phyloP scores from a whole-genome alignment of 2,888 invertebrate species.

The Tipula confusa region DNA sequence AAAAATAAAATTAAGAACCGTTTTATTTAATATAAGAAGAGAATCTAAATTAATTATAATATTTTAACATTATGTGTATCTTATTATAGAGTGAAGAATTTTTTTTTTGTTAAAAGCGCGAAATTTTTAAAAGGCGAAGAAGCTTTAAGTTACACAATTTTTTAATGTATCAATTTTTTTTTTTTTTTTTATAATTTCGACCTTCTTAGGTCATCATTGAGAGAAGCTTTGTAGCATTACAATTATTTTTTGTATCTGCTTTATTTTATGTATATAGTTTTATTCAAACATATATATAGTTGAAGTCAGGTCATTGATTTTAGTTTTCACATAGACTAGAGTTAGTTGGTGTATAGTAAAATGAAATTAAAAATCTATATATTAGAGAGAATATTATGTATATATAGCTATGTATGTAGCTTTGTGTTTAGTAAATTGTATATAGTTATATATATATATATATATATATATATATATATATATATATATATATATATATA shows the following conservation, averaged over 20 bases:
- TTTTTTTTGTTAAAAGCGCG: too few relatives aligned
- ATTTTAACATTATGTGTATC: background rate
- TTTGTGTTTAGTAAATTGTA: background rate
- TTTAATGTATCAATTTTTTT: background rate
- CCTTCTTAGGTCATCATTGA: background rate
- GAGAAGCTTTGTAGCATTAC: background rate
- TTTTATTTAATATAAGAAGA: background rate
- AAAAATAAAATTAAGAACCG: conserved; percentile 12
- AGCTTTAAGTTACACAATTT: background rate
- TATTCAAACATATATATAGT: conserved; percentile 25
- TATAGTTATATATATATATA: background rate
- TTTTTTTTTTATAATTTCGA: background rate
- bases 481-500: background rate
- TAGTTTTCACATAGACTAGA: background rate
- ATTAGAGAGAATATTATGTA: background rate
- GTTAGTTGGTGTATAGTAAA: conserved; percentile 12
- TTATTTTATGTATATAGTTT: conserved; percentile 1
- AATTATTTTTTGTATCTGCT: conserved; percentile 1
- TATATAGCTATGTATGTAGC: background rate
- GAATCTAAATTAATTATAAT: background rate
- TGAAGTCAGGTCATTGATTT: conserved; percentile 30
- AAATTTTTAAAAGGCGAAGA: background rate
- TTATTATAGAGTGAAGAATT: background rate
- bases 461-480: background rate
- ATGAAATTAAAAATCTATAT: background rate